Evolutionary conservation across 2,113 vertebrate genomes (phyloP).

Genomic region (Chaetodon trifascialis): DNA sequence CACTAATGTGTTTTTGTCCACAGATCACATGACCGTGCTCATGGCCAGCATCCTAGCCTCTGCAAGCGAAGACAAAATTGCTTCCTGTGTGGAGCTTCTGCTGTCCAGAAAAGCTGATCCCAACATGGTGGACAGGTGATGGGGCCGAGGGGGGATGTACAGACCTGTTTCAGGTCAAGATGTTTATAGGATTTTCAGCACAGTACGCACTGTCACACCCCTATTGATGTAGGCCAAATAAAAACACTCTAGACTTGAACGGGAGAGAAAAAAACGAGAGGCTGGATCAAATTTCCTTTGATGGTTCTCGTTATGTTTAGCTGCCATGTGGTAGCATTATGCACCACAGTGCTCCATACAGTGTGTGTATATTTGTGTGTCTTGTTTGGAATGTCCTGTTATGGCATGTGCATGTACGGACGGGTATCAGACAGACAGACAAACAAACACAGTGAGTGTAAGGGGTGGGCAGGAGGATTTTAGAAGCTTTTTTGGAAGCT

Average conservation of each 20-base stretch:
- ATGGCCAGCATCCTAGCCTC: constrained; percentile 91
- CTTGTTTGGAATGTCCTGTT: constrained; percentile 80
- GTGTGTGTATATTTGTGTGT: constrained; percentile 70
- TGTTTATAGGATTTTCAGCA: constrained; percentile 47
- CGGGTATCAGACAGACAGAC: constrained; percentile 71
- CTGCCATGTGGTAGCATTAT: constrained; percentile 76
- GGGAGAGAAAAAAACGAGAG: constrained; percentile 21
- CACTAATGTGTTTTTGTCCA: background rate
- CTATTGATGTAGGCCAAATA: constrained; percentile 37
- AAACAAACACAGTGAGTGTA: constrained; percentile 60
- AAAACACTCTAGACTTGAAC: constrained; percentile 48
- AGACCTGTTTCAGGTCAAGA: constrained; percentile 50
- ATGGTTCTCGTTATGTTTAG: constrained; percentile 61
- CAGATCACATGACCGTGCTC: constrained; percentile 90
- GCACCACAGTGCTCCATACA: constrained; percentile 56
- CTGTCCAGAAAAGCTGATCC: constrained; percentile 93
- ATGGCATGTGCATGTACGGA: constrained; percentile 72
- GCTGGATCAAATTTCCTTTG: constrained; percentile 62
- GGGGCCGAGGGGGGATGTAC: background rate
- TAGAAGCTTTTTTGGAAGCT: constrained; percentile 33
- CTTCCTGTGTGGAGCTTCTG: constrained; percentile 91
- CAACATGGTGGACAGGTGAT: constrained; percentile 91
- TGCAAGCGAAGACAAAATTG: constrained; percentile 87
- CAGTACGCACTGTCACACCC: constrained; percentile 33
- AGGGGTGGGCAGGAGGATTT: constrained; percentile 20